Evolutionary conservation across 2,888 invertebrate species (phyloP).

Genomic region (Monopis laevigella): DNA sequence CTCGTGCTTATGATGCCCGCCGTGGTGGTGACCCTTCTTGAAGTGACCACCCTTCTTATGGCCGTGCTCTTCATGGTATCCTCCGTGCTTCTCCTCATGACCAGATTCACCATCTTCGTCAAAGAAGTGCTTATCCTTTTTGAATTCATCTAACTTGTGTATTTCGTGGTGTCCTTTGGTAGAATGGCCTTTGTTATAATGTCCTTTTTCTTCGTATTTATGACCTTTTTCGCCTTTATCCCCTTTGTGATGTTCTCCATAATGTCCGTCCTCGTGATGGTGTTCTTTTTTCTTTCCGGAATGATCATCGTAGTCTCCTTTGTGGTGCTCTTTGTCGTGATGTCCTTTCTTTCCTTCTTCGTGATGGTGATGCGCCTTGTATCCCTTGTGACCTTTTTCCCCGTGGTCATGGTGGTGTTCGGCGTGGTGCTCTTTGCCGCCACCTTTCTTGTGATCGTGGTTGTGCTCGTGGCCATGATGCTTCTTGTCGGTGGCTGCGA

Average conservation of each 20-base stretch:
- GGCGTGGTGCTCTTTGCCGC: constrained; percentile 72
- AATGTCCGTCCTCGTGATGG: constrained; percentile 72
- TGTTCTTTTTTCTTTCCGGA: constrained; percentile 71
- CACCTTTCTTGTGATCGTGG: constrained; percentile 69
- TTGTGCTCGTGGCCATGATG: constrained; percentile 32
- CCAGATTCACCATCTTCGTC: constrained; percentile 86
- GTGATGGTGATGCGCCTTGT: constrained; percentile 74
- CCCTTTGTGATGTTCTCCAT: constrained; percentile 71
- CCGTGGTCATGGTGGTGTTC: constrained; percentile 73
- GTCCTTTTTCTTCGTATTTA: constrained; percentile 73
- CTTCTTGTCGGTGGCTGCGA: constrained; percentile 59
- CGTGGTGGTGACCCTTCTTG: constrained; percentile 84
- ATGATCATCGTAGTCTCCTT: constrained; percentile 70
- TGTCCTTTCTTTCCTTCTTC: constrained; percentile 78
- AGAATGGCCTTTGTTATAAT: constrained; percentile 85
- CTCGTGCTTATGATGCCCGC: constrained; percentile 78
- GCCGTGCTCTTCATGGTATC: constrained; percentile 80
- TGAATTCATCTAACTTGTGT: constrained; percentile 86
- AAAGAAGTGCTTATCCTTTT: constrained; percentile 87
- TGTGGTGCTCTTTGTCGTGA: constrained; percentile 74
- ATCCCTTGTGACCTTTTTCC: constrained; percentile 76
- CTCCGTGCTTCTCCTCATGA: constrained; percentile 84
- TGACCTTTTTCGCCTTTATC: constrained; percentile 75
- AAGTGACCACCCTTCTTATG: constrained; percentile 84
- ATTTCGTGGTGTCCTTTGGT: constrained; percentile 88